These are phyloP conservation scores for Latrodectus hesperus DNA, from an alignment of 2,888 invertebrate genomes.

Conservation along the genomic window DNA sequence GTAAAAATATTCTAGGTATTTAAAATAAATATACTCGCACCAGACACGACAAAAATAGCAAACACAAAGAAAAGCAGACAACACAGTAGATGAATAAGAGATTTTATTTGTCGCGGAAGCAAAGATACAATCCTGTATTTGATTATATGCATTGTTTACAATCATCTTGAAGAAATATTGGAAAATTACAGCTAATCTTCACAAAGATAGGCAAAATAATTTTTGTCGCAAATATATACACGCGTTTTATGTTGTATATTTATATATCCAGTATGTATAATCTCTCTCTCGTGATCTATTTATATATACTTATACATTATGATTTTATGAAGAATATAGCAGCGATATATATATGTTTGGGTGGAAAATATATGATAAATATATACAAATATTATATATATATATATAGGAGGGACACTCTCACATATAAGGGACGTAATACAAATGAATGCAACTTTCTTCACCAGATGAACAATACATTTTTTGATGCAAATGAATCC, in stretches of 20 bases:
- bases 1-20: too few relatives aligned
- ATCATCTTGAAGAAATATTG: conserved; percentile 49
- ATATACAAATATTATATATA: background rate
- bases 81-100: conserved; percentile 55
- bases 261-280: conserved; percentile 27
- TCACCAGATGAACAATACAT: background rate
- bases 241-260: conserved; percentile 7
- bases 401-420: background rate
- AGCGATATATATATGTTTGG: background rate
- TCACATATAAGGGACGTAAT: background rate
- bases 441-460: background rate
- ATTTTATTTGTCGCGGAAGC: conserved; percentile 54
- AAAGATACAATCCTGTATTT: conserved; percentile 37
- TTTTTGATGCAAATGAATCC: background rate
- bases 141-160: conserved; percentile 55
- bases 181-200: conserved; percentile 40
- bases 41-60: too few relatives aligned
- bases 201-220: conserved; percentile 61
- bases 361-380: background rate
- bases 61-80: conserved; percentile 3
- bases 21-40: too few relatives aligned
- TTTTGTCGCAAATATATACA: conserved; percentile 28
- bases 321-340: conserved; percentile 13
- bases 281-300: conserved; percentile 10
- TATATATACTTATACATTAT: conserved; percentile 15